Percentiles rank a stretch among this genome's conserved stretches.
Conservation (phyloP, 2,113 vertebrate species). For the Poicephalus gulielmi region DNA sequence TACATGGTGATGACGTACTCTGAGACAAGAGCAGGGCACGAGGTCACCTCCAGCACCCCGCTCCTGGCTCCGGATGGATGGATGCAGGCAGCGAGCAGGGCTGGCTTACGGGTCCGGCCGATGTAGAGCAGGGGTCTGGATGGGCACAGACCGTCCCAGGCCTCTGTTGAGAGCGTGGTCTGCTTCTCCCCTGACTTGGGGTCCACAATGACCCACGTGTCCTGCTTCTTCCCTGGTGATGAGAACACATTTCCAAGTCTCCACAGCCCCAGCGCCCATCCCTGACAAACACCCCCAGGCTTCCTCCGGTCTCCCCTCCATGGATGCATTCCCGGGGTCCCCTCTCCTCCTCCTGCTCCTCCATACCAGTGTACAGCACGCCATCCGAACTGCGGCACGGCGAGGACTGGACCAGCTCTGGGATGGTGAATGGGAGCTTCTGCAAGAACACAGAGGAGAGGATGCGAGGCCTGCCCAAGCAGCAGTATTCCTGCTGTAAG, state of each 20-base stretch:
- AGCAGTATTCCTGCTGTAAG: background rate
- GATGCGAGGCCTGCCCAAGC: accelerated
- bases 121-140: conserved; percentile 90
- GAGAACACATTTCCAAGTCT: background rate
- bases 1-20: conserved; percentile 97
- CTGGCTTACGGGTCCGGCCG: conserved; percentile 86
- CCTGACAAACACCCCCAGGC: accelerated
- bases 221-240: conserved; percentile 90
- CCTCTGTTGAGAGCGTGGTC: conserved; percentile 87
- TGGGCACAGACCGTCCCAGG: conserved; percentile 84
- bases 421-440: conserved; percentile 98
- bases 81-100: accelerated
- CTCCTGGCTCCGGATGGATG: accelerated
- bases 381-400: conserved; percentile 95
- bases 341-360: accelerated
- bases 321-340: accelerated
- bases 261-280: accelerated
- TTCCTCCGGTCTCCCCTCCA: background rate
- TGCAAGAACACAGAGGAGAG: conserved; percentile 39
- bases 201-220: conserved; percentile 93
- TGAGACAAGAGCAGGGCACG: conserved; percentile 19
- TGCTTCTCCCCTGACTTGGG: conserved; percentile 94
- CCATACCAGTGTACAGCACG: conserved; percentile 89
- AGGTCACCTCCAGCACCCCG: background rate
- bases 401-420: conserved; percentile 93